Percentiles rank a stretch among this genome's conserved stretches.
Evolutionary conservation across 1,140 invertebrate genomes (phyloP).

Genomic region (Rhopalosiphum maidis): DNA sequence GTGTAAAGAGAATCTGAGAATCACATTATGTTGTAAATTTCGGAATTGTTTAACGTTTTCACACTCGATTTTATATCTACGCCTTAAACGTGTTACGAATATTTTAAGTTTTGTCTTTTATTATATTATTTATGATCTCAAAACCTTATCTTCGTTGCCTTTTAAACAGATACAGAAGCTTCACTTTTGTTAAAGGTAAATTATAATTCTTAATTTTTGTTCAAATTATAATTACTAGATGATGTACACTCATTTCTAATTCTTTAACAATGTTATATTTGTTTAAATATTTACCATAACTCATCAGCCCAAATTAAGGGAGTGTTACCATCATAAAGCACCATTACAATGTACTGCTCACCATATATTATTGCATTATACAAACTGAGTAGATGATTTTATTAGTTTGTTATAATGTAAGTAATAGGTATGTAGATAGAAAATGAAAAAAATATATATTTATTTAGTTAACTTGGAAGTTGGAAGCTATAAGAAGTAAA

Average conservation of each 20-base stretch:
- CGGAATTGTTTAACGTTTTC: background rate
- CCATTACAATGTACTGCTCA: background rate
- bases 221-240: background rate
- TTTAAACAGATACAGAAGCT: too few species aligned
- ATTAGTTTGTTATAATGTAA: background rate
- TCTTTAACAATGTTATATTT: too few species aligned
- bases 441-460: background rate
- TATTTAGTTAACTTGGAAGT: background rate
- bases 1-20: background rate
- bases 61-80: background rate
- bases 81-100: background rate
- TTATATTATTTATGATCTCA: background rate
- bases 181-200: conserved; percentile 8
- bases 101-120: background rate
- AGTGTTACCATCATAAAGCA: background rate
- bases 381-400: background rate
- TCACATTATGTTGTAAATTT: background rate
- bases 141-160: background rate
- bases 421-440: background rate
- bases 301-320: background rate
- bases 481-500: too few species aligned
- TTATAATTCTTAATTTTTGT: background rate
- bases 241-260: background rate
- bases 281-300: background rate
- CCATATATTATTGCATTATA: background rate